These are phyloP conservation scores for Dipus sagitta DNA, from an alignment of 2,797 vertebrate genomes.

Conservation along the genomic window DNA sequence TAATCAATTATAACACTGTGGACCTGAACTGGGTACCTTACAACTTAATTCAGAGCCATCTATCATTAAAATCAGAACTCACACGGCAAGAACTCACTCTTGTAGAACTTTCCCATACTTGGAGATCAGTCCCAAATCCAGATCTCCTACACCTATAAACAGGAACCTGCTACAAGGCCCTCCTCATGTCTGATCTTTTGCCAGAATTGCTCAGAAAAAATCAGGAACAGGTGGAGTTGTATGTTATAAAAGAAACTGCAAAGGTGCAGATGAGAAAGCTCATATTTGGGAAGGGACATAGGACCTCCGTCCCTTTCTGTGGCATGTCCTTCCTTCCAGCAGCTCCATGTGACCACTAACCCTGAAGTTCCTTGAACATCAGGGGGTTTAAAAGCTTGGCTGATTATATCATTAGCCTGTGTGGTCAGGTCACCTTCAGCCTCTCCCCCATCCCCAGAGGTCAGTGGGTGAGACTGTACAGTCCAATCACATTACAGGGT, in stretches of 20 bases:
- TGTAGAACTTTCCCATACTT: not conserved
- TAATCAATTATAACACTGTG: not conserved
- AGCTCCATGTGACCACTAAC: not conserved
- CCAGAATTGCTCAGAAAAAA: not conserved
- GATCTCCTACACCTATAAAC: not conserved
- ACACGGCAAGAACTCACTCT: not conserved
- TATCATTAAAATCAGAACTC: not conserved
- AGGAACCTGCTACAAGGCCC: not conserved
- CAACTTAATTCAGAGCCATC: not conserved
- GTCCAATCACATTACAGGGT: not conserved
- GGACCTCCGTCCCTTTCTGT: not conserved
- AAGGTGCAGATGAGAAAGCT: not conserved
- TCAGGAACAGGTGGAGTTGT: not conserved
- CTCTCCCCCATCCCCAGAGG: not conserved
- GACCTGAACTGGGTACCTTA: not conserved
- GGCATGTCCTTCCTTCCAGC: not conserved
- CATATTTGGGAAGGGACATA: not conserved
- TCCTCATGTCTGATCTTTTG: not conserved
- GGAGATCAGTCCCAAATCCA: not conserved
- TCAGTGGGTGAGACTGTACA: not conserved
- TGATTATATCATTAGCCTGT: not conserved
- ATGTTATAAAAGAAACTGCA: not conserved
- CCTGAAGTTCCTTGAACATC: not conserved
- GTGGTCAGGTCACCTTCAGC: not conserved
- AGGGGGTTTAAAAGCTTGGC: not conserved